Evolutionary conservation across 2,797 vertebrate genomes (phyloP).

Genomic region (Sitta carolinensis): DNA sequence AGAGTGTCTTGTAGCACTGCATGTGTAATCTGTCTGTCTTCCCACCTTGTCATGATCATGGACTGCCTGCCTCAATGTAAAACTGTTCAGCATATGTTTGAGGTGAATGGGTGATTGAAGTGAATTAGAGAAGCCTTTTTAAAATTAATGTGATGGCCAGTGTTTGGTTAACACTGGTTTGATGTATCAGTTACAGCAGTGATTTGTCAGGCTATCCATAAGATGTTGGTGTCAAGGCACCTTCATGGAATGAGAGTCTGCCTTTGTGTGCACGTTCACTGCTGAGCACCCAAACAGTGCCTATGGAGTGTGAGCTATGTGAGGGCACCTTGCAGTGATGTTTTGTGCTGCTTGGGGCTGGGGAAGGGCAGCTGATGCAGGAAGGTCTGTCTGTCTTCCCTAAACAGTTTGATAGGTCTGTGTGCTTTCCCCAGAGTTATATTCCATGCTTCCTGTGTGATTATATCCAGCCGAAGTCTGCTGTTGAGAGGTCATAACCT

Average conservation of each 20-base stretch:
- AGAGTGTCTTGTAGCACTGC: not conserved
- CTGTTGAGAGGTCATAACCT: not conserved
- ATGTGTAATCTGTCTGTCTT: not conserved
- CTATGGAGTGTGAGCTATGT: fast-evolving
- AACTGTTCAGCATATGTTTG: fast-evolving
- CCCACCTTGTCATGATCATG: not conserved
- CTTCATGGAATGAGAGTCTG: not conserved
- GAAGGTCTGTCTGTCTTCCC: not conserved
- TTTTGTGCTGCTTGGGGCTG: not conserved
- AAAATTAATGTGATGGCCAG: not conserved
- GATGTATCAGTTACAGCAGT: not conserved
- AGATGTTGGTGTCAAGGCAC: not conserved
- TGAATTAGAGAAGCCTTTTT: not conserved
- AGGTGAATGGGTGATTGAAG: not conserved
- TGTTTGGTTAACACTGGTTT: not conserved
- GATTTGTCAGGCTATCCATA: not conserved
- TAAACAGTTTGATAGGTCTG: not conserved
- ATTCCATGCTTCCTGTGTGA: not conserved
- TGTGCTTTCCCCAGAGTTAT: not conserved
- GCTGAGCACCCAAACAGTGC: not conserved
- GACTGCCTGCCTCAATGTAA: not conserved
- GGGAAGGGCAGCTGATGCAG: not conserved
- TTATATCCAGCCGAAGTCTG: not conserved
- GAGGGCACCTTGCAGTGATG: not conserved
- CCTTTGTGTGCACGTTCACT: not conserved